Evolutionary conservation across 2,797 vertebrate genomes (phyloP).

Genomic region (Serranus cabrilla): DNA sequence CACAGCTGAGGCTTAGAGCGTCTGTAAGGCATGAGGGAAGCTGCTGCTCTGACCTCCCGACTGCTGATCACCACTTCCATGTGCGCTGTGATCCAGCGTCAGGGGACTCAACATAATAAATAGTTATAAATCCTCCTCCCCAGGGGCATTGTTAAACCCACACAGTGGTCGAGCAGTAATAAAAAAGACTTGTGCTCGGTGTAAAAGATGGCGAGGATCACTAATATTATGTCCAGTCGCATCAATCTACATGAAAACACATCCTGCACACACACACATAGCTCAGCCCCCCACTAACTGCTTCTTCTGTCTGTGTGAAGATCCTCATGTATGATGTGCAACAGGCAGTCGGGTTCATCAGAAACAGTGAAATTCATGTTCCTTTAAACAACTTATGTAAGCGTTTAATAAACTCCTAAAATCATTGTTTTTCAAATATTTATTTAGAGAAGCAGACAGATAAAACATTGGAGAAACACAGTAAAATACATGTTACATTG

Average conservation of each 20-base stretch:
- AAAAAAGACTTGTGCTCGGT: conserved; percentile 46
- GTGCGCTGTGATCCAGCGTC: conserved; percentile 29
- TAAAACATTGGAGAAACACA: background rate
- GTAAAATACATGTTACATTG: too few relatives aligned
- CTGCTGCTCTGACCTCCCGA: conserved; percentile 6
- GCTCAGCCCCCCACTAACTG: background rate
- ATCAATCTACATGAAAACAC: conserved; percentile 27
- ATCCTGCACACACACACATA: background rate
- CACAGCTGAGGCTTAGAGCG: conserved; percentile 24
- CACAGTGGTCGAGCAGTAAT: conserved; percentile 48
- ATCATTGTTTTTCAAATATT: background rate
- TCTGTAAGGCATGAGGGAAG: conserved; percentile 37
- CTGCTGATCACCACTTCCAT: conserved; percentile 17
- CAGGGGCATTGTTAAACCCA: conserved; percentile 48
- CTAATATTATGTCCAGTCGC: conserved; percentile 33
- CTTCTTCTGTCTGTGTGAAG: background rate
- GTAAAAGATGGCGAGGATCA: conserved; percentile 56
- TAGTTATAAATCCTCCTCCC: conserved; percentile 64
- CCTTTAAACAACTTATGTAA: background rate
- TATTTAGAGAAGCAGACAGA: background rate
- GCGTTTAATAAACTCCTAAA: background rate
- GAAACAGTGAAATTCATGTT: background rate
- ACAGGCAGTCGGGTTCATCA: background rate
- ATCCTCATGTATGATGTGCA: background rate
- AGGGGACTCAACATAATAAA: conserved; percentile 53